Conservation (phyloP, 2,113 vertebrate genomes). For the Halichoerus grypus region DNA sequence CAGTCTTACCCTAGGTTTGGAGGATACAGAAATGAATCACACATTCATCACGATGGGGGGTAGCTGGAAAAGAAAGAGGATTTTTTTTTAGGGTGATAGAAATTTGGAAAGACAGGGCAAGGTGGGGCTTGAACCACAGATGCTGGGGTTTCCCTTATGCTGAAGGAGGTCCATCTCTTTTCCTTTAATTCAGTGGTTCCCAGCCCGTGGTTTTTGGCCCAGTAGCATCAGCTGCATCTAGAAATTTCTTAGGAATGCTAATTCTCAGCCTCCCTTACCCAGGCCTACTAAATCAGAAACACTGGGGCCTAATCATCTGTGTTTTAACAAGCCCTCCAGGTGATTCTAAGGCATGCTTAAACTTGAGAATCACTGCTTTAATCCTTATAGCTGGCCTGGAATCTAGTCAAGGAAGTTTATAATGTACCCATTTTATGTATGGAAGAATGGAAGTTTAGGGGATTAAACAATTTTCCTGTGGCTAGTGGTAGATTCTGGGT, state of each 20-base stretch:
- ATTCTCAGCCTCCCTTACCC: background rate
- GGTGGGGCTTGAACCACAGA: background rate
- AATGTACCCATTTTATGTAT: background rate
- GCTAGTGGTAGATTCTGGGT: background rate
- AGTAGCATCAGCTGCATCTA: background rate
- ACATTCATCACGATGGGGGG: background rate
- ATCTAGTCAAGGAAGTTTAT: background rate
- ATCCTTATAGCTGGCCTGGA: background rate
- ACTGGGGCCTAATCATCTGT: background rate
- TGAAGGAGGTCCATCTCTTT: background rate
- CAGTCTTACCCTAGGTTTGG: background rate
- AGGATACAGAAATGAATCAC: background rate
- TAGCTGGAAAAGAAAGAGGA: background rate
- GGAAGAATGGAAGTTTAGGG: background rate
- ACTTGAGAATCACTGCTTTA: slow-evolving; percentile 5
- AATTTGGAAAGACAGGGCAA: background rate
- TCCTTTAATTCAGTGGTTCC: background rate
- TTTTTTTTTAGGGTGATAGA: background rate
- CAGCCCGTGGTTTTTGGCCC: background rate
- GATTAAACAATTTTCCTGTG: background rate
- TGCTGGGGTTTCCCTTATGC: background rate
- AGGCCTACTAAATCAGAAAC: background rate
- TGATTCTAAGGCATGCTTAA: background rate
- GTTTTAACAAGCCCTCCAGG: background rate
- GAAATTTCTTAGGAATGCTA: background rate